Evolutionary conservation across 2,888 invertebrate species (phyloP), one percentile per base, ranked within the genome.

Genomic region (Diogma glabrata): DNA sequence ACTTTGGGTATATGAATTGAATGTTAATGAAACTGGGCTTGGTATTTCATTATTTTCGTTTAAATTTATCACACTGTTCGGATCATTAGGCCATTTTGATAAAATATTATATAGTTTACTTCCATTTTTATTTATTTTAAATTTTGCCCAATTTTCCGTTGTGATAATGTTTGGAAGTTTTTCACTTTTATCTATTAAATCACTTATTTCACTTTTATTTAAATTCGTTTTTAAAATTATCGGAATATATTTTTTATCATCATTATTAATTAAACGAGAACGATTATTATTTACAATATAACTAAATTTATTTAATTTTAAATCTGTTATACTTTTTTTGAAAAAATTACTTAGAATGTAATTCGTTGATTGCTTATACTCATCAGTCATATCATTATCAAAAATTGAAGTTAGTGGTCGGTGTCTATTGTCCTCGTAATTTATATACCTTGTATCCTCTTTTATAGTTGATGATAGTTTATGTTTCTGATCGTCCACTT

Each of bases 271-370:
- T 10, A 5, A 10, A 10, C 24, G 24, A 16, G 46, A 46, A 14
- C 23, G 10, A n/a, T n/a, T n/a, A 24, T 22, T 24, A 16, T 46
- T 26, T 16, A 24, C 24, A 24, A 24, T 46, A 26, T 24, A 24
- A n/a, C 3, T 24, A 16, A 46, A 24, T 16, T 6, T 10, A 24
- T 24, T 46, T 16, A 23, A 24, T 24, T 14, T 46, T 16, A 55
- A 51, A 28, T 52, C 47, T 5, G 24, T 7, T 20, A 57, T 53
- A 51, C 49, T 52, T 46, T 51, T 53, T 38, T 50, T 52, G 7
- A 57, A 46, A 49, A 57, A 57, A 38, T 57, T 52, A 53, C 54
- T 56, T 19, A 57, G 30, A 50, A 57, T 55, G 48, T 51, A 49
- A 54, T 57, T 57, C 33, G 49, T 55, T 9, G 57, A 57, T 16